Evolutionary conservation across 2,797 vertebrate genomes (phyloP).

Genomic region (Chaenodraco wilsoni): DNA sequence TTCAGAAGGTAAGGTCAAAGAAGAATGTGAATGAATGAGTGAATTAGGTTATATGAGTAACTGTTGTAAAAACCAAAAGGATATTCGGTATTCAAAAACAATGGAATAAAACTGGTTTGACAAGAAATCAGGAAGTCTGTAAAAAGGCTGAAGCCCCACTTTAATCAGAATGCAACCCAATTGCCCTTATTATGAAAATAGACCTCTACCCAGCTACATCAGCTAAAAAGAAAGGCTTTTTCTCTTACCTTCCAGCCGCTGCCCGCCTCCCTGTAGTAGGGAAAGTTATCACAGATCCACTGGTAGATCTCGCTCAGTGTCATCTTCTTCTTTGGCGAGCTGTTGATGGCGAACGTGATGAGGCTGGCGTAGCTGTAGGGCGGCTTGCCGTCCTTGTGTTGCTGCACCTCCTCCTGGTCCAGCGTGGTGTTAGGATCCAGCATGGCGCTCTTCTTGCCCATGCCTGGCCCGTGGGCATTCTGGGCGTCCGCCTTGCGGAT

Average conservation of each 20-base stretch:
- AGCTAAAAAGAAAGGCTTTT: conserved; percentile 7
- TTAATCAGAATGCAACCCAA: conserved; percentile 5
- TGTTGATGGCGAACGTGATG: conserved; percentile 95
- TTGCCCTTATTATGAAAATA: background rate
- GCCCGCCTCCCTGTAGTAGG: conserved; percentile 94
- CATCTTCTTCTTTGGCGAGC: conserved; percentile 97
- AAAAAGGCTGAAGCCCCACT: background rate
- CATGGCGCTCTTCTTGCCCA: conserved; percentile 89
- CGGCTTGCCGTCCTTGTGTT: conserved; percentile 94
- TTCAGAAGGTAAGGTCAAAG: conserved; percentile 14
- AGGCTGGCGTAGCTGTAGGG: conserved; percentile 95
- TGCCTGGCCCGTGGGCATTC: conserved; percentile 87
- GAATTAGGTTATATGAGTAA: too few species aligned
- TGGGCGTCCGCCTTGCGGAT: conserved; percentile 92
- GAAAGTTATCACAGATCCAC: conserved; percentile 97
- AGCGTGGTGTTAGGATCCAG: conserved; percentile 92
- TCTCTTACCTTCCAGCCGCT: conserved; percentile 93
- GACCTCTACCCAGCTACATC: background rate
- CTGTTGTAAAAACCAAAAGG: background rate
- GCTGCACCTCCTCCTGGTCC: conserved; percentile 94
- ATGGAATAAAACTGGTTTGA: background rate
- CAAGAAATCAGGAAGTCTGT: background rate
- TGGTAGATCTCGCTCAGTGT: conserved; percentile 96
- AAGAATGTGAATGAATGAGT: background rate
- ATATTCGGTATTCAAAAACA: conserved; percentile 1